phyloP scores from a whole-genome alignment of 2,113 vertebrate genomes.

The Corythoichthys intestinalis region DNA sequence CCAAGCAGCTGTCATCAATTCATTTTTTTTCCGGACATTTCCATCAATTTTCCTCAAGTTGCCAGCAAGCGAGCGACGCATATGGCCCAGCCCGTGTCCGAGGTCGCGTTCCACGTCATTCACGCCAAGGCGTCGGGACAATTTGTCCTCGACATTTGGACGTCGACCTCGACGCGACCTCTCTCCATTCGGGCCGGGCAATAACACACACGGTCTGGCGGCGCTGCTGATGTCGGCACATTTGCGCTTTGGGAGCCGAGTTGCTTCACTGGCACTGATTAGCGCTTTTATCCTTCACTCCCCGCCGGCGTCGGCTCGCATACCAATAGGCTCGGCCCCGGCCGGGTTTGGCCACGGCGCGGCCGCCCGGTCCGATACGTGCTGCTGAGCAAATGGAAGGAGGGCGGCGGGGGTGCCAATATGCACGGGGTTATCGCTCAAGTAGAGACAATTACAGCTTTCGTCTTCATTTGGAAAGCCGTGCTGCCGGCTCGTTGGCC shows the following conservation, averaged over 20 bases:
- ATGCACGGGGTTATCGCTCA: neutral
- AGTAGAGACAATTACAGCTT: too few species aligned
- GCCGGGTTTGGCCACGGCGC: constrained; percentile 2
- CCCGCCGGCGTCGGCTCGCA: constrained; percentile 52
- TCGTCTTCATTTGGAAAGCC: too few species aligned
- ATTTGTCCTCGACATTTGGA: neutral
- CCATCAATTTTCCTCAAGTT: too few species aligned
- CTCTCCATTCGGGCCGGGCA: neutral
- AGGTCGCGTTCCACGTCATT: neutral
- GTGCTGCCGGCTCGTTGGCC: too few species aligned
- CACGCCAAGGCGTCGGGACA: neutral
- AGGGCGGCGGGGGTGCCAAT: neutral
- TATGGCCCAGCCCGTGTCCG: too few species aligned
- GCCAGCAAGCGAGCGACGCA: too few species aligned
- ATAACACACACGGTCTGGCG: constrained; percentile 30
- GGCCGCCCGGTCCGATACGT: neutral
- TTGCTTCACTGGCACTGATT: constrained; percentile 68
- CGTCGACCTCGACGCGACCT: constrained; percentile 1
- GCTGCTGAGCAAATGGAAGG: constrained; percentile 1
- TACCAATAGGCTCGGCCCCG: constrained; percentile 52
- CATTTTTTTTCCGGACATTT: too few species aligned
- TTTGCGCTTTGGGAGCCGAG: constrained; percentile 66
- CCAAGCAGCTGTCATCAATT: too few species aligned
- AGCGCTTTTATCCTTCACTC: constrained; percentile 59
- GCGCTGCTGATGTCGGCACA: constrained; percentile 70